These are phyloP conservation scores for Hyperoplus lanceolatus DNA, from an alignment of 2,797 vertebrate genomes.

Conservation along the genomic window DNA sequence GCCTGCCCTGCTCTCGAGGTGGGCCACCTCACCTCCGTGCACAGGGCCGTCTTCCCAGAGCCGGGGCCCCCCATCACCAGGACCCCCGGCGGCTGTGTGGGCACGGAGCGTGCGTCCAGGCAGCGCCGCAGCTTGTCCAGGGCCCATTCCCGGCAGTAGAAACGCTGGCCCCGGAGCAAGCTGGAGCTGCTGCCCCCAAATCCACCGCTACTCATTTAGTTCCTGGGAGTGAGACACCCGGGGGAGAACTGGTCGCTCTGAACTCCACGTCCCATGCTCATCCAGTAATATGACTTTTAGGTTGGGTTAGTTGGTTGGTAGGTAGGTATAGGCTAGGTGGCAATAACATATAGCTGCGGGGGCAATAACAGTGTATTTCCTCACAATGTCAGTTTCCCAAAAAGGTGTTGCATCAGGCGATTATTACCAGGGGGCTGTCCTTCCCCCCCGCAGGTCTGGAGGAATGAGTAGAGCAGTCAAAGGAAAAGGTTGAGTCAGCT, in stretches of 20 bases:
- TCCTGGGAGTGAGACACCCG: slow-evolving; percentile 42
- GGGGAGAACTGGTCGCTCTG: slow-evolving; percentile 39
- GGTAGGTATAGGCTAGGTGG: not conserved
- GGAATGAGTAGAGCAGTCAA: slow-evolving; percentile 19
- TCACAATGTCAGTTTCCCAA: slow-evolving; percentile 39
- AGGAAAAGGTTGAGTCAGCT: slow-evolving; percentile 40
- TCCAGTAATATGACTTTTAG: slow-evolving; percentile 5
- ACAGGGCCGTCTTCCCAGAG: slow-evolving; percentile 87
- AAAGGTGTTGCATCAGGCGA: slow-evolving; percentile 46
- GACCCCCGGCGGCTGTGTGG: slow-evolving; percentile 69
- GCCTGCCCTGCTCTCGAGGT: slow-evolving; percentile 77
- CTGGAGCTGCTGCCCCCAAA: slow-evolving; percentile 70
- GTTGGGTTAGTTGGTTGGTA: slow-evolving; percentile 6
- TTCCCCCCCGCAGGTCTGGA: slow-evolving; percentile 17
- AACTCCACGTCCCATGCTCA: slow-evolving; percentile 73
- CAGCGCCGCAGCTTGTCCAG: slow-evolving; percentile 85
- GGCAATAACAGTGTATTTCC: slow-evolving; percentile 20
- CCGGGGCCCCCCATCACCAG: slow-evolving; percentile 87
- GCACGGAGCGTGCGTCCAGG: slow-evolving; percentile 73
- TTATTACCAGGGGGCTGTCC: slow-evolving; percentile 21
- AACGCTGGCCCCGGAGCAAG: slow-evolving; percentile 82
- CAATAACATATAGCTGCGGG: slow-evolving; percentile 18
- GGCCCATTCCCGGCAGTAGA: slow-evolving; percentile 90
- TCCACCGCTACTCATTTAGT: slow-evolving; percentile 76
- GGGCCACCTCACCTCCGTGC: slow-evolving; percentile 85